These are phyloP conservation scores for Hydrozoanthus tunicans DNA, from an alignment of 64 coral and sea anemone genomes.

Conservation along the genomic window DNA sequence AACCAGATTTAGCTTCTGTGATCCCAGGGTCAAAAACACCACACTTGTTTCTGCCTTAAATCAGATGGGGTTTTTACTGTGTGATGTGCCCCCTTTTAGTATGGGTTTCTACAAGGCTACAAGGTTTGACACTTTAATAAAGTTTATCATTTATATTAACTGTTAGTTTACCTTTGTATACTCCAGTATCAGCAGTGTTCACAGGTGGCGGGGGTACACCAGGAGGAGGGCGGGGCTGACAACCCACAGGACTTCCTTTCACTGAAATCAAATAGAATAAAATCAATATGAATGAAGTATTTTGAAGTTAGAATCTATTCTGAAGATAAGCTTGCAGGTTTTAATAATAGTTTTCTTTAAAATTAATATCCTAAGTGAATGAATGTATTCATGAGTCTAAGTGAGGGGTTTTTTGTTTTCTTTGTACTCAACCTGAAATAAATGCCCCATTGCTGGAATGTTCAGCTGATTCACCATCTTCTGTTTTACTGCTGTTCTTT, in stretches of 20 bases:
- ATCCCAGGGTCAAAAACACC: too few relatives aligned
- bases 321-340: too few relatives aligned
- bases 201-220: background rate
- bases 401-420: background rate
- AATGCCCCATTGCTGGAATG: background rate
- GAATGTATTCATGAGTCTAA: background rate
- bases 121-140: background rate
- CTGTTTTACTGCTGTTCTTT: background rate
- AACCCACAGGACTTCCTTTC: constrained; percentile 7
- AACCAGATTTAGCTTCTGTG: too few relatives aligned
- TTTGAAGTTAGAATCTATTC: too few relatives aligned
- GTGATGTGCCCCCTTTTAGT: too few relatives aligned
- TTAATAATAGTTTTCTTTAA: too few relatives aligned
- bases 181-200: background rate
- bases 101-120: too few relatives aligned
- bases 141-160: background rate
- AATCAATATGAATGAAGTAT: background rate
- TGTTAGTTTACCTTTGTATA: background rate
- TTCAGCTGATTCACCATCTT: background rate
- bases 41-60: too few relatives aligned
- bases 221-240: background rate
- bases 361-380: background rate
- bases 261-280: background rate
- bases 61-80: too few relatives aligned
- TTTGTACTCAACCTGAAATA: background rate